A percentile compares a stretch with the other conserved stretches of the same genome.
Evolutionary conservation across 1,140 invertebrate genomes (phyloP).

Genomic region (silkworm (Bombyx mori)): ASM3026992v2 NC_085115.1:7430501-7431000

Average conservation of each 20-base stretch:
- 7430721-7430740: conserved; percentile 1
- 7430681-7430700: conserved; percentile 9
- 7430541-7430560: conserved; percentile 60
- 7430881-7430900: too few relatives aligned
- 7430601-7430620: conserved; percentile 45
- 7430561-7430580: conserved; percentile 64
- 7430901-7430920: too few relatives aligned
- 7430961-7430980: too few relatives aligned
- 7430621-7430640: conserved; percentile 19
- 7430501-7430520: conserved; percentile 55
- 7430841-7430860: too few relatives aligned
- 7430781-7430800: too few relatives aligned
- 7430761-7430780: too few relatives aligned
- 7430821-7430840: too few relatives aligned
- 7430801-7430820: too few relatives aligned
- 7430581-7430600: conserved; percentile 60
- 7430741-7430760: conserved; percentile 15
- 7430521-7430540: conserved; percentile 53
- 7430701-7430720: conserved; percentile 4
- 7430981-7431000: too few relatives aligned
- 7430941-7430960: too few relatives aligned
- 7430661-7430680: conserved; percentile 57
- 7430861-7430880: too few relatives aligned
- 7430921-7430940: too few relatives aligned
- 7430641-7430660: conserved; percentile 47